These are phyloP conservation scores for Syngnathus scovelli DNA, from an alignment of 2,113 vertebrate species.

Conservation along the genomic window DNA sequence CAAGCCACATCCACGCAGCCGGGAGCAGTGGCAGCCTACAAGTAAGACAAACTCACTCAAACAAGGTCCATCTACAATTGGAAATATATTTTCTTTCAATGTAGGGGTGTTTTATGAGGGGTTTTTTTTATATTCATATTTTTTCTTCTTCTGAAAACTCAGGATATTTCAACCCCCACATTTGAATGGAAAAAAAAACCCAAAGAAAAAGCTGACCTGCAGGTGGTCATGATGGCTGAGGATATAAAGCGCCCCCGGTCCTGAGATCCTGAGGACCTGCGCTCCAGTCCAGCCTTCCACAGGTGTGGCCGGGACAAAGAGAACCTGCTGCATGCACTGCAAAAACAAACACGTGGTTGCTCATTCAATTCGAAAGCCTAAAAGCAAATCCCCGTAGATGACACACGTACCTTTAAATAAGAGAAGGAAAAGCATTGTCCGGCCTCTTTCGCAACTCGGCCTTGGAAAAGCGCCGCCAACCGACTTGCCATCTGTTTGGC, in stretches of 20 bases:
- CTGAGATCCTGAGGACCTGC: conserved; percentile 44
- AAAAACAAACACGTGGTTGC: not conserved
- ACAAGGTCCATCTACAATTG: not conserved
- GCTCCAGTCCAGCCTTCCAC: conserved; percentile 58
- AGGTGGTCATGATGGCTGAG: conserved; percentile 35
- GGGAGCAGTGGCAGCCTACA: not conserved
- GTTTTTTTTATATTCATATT: too few relatives aligned
- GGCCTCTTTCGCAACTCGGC: conserved; percentile 1
- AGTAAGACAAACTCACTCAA: not conserved
- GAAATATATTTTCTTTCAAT: not conserved
- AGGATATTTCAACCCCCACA: too few relatives aligned
- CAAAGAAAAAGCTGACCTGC: conserved; percentile 33
- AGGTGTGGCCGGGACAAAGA: conserved; percentile 50
- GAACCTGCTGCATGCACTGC: conserved; percentile 48
- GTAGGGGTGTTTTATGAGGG: not conserved
- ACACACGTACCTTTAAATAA: conserved; percentile 49
- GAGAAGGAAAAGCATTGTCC: conserved; percentile 46
- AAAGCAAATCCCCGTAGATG: too few relatives aligned
- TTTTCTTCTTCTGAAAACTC: too few relatives aligned
- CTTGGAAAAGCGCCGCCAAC: conserved; percentile 37
- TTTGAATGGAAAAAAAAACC: not conserved
- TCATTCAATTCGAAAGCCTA: too few relatives aligned
- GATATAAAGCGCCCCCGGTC: conserved; percentile 49
- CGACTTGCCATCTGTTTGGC: conserved; percentile 45
- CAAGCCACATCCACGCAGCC: not conserved